phyloP scores from a whole-genome alignment of 1,140 invertebrate species.

The Cyclina sinensis region DNA sequence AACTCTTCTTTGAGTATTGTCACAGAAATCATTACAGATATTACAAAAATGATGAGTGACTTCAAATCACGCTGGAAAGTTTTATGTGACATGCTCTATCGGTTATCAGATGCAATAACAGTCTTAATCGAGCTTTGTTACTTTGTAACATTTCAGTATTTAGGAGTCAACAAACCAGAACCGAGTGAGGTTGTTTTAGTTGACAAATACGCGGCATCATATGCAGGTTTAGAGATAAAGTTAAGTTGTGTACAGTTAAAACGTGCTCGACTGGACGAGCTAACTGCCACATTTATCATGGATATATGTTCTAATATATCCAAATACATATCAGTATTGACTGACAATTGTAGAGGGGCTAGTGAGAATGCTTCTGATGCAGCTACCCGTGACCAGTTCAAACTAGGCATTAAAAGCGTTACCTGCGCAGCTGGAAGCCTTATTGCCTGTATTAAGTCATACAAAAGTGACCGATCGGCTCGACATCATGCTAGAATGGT shows the following conservation, averaged over 20 bases:
- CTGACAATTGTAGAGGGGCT: conserved; percentile 71
- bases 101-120: conserved; percentile 69
- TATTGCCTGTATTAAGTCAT: conserved; percentile 74
- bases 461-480: conserved; percentile 70
- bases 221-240: conserved; percentile 70
- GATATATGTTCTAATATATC: conserved; percentile 73
- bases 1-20: conserved; percentile 59
- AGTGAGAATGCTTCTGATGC: conserved; percentile 61
- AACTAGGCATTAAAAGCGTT: conserved; percentile 73
- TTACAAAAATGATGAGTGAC: conserved; percentile 51
- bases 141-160: conserved; percentile 65
- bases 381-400: conserved; percentile 73
- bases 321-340: conserved; percentile 71
- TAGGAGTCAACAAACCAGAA: conserved; percentile 49
- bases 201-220: conserved; percentile 69
- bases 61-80: conserved; percentile 68
- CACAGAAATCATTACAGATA: conserved; percentile 43
- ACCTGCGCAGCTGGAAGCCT: conserved; percentile 73
- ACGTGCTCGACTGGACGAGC: conserved; percentile 64
- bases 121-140: conserved; percentile 66
- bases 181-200: conserved; percentile 58
- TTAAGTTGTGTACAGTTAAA: conserved; percentile 68
- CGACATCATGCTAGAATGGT: conserved; percentile 67
- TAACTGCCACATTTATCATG: conserved; percentile 68
- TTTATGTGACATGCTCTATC: conserved; percentile 59